Conservation (phyloP, 2,888 invertebrate genomes). For the Catocala sponsa region DNA sequence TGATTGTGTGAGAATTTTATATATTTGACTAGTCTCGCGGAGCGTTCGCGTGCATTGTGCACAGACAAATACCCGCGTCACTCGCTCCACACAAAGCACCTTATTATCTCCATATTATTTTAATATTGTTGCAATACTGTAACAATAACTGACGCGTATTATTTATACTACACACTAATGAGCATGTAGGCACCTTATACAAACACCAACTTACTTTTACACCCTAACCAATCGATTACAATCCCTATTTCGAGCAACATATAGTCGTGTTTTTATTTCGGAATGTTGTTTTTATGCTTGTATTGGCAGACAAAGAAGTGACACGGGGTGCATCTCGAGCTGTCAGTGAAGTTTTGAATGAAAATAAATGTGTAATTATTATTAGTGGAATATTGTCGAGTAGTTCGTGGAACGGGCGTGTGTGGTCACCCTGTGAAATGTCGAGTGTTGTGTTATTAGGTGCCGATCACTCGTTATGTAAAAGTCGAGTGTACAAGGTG, state of each 20-base stretch:
- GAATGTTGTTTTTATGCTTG: conserved; percentile 46
- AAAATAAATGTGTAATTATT: conserved; percentile 84
- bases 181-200: conserved; percentile 80
- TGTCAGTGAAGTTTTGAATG: conserved; percentile 80
- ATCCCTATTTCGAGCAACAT: conserved; percentile 45
- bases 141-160: conserved; percentile 72
- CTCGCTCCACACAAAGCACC: conserved; percentile 66
- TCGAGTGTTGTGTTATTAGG: conserved; percentile 74
- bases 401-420: conserved; percentile 70
- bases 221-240: conserved; percentile 43
- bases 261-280: conserved; percentile 19
- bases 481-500: conserved; percentile 19
- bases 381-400: conserved; percentile 72
- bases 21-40: conserved; percentile 19
- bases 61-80: conserved; percentile 19
- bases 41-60: conserved; percentile 29
- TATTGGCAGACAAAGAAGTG: conserved; percentile 69
- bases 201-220: conserved; percentile 53
- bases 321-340: conserved; percentile 81
- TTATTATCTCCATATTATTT: conserved; percentile 84
- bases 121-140: conserved; percentile 82
- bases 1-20: conserved; percentile 20
- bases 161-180: conserved; percentile 82
- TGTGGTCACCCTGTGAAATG: conserved; percentile 60
- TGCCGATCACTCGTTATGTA: conserved; percentile 51